These are phyloP conservation scores for Platyscapa corneri DNA, from an alignment of 1,140 invertebrate species.

Conservation along the genomic window DNA sequence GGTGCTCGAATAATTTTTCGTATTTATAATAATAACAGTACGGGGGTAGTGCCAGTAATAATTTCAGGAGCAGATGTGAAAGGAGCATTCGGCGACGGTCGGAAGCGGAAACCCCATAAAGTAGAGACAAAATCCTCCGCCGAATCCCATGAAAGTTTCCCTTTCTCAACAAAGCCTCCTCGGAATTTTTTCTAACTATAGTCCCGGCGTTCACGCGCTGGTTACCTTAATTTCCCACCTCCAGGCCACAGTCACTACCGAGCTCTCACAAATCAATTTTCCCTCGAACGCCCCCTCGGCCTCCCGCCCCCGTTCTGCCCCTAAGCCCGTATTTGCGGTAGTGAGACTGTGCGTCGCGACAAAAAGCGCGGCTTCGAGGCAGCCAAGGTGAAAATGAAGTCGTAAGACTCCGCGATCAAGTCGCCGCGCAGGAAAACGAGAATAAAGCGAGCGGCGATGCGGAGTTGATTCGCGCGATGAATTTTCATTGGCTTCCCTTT, in stretches of 20 bases:
- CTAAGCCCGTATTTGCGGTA: background rate
- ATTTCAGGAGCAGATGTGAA: too few relatives aligned
- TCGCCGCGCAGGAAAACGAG: background rate
- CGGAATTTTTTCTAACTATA: background rate
- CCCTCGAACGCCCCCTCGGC: background rate
- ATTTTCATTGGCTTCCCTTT: constrained; percentile 53
- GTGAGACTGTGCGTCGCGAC: background rate
- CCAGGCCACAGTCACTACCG: background rate
- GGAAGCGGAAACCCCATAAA: background rate
- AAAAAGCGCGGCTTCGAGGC: constrained; percentile 14
- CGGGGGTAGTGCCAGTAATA: too few relatives aligned
- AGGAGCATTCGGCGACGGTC: background rate
- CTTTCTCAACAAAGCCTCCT: background rate
- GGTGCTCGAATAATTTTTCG: too few relatives aligned
- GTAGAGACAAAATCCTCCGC: background rate
- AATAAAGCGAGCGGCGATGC: background rate
- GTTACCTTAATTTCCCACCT: constrained; percentile 4
- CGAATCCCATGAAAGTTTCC: constrained; percentile 2
- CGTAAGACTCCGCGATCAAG: constrained; percentile 40
- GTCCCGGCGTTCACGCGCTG: too few relatives aligned
- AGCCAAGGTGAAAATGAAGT: constrained; percentile 53
- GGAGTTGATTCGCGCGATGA: constrained; percentile 15
- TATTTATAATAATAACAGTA: too few relatives aligned
- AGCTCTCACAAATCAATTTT: constrained; percentile 37
- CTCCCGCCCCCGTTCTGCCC: background rate